phyloP scores from a whole-genome alignment of 2,888 invertebrate genomes.

The Amphiduros pacificus region DNA sequence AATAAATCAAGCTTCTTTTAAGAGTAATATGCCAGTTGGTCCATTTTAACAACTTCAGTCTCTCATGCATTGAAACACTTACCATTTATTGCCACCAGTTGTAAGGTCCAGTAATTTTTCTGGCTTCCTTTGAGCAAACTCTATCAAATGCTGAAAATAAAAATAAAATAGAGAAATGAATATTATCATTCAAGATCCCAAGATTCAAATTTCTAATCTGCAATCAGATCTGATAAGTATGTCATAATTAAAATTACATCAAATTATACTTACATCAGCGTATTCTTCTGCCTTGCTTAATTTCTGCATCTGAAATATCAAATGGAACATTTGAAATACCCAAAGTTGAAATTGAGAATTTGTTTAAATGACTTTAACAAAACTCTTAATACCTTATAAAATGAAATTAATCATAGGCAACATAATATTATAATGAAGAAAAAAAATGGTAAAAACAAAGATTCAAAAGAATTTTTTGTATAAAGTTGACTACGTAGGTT shows the following conservation, averaged over 20 bases:
- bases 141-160: not conserved
- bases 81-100: not conserved
- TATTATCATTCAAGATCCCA: not conserved
- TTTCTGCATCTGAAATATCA: not conserved
- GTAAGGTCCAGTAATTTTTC: not conserved
- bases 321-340: too few relatives aligned
- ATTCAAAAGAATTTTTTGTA: too few relatives aligned
- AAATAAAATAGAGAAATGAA: not conserved
- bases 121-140: constrained; percentile 1
- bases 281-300: not conserved
- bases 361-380: too few relatives aligned
- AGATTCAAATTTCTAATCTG: not conserved
- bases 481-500: too few relatives aligned
- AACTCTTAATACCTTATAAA: too few relatives aligned
- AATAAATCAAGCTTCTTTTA: not conserved
- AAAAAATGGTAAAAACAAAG: too few relatives aligned
- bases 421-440: too few relatives aligned
- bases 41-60: too few relatives aligned
- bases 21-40: not conserved
- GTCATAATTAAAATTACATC: not conserved
- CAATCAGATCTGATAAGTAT: not conserved
- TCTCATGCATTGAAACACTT: not conserved
- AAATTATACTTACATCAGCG: not conserved
- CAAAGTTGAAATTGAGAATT: too few relatives aligned
- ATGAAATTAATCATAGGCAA: too few relatives aligned